Conservation (phyloP, 53 echinoderm and acorn worm species). For the Henricia sp. region DNA sequence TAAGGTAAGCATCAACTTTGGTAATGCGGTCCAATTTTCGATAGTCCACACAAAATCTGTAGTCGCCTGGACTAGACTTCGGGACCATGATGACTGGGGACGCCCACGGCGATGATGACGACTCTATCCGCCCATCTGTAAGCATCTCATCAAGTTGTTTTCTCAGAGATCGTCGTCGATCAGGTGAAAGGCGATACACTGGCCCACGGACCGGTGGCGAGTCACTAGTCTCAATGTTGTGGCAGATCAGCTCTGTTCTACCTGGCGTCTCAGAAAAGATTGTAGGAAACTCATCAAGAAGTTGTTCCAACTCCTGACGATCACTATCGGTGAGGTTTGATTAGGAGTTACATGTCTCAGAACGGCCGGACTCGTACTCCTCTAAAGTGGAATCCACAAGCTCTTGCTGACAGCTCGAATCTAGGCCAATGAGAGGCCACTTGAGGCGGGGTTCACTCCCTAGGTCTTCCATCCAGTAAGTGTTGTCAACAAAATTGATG, state of each 20-base stretch:
- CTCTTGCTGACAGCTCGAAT: too few relatives aligned
- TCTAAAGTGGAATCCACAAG: background rate
- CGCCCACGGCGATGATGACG: constrained; percentile 7
- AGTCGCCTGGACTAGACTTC: constrained; percentile 9
- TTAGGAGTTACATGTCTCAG: too few relatives aligned
- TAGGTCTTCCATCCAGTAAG: constrained; percentile 19
- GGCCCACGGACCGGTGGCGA: constrained; percentile 8
- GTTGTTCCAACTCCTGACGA: background rate
- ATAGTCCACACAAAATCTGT: constrained; percentile 62
- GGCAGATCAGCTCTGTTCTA: constrained; percentile 15
- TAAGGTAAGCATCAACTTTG: constrained; percentile 59
- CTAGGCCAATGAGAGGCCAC: constrained; percentile 23
- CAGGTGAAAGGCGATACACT: background rate
- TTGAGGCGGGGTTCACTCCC: background rate
- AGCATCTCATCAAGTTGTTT: constrained; percentile 22
- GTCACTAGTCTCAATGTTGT: constrained; percentile 22
- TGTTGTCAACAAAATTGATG: constrained; percentile 19
- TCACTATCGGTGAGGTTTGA: background rate
- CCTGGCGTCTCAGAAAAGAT: constrained; percentile 37
- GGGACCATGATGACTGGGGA: constrained; percentile 51
- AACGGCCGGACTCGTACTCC: background rate
- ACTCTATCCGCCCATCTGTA: constrained; percentile 26
- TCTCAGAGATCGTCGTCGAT: background rate
- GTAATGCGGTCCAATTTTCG: constrained; percentile 57
- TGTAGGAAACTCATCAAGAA: constrained; percentile 17